phyloP scores from a whole-genome alignment of 2,888 invertebrate species.

The Terebella lapidaria region DNA sequence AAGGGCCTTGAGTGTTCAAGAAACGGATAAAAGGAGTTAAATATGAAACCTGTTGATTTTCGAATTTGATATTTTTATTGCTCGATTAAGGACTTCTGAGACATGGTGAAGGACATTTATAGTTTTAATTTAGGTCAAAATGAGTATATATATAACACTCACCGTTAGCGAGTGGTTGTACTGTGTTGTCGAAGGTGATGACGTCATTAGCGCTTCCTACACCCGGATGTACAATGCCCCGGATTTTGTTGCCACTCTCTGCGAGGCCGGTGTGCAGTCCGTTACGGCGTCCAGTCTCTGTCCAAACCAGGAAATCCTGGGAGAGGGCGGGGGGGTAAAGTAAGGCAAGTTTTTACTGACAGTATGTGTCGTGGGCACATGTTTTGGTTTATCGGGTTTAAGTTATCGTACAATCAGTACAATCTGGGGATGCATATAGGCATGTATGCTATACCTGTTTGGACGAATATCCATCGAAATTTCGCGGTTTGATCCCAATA shows the following conservation, averaged over 20 bases:
- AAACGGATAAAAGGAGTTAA: no score
- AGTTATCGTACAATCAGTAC: no score
- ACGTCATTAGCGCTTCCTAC: slow-evolving; percentile 39
- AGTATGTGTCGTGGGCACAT: background rate
- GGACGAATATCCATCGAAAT: no score
- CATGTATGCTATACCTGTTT: no score
- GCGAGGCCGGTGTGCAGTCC: slow-evolving; percentile 41
- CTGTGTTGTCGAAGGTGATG: slow-evolving; percentile 34
- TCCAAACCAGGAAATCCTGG: slow-evolving; percentile 46
- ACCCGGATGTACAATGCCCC: slow-evolving; percentile 44
- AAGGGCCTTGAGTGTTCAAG: background rate
- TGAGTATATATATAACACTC: slow-evolving; percentile 3
- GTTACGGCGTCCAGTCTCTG: slow-evolving; percentile 35
- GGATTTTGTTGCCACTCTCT: slow-evolving; percentile 37
- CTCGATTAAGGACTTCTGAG: no score
- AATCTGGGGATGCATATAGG: no score
- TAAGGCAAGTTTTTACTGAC: background rate
- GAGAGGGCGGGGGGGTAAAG: no score
- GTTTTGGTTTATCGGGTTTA: no score
- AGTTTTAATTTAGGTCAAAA: background rate
- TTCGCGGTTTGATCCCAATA: no score
- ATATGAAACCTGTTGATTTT: no score
- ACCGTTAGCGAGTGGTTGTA: slow-evolving; percentile 32
- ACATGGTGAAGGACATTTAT: background rate
- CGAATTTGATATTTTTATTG: no score